These are phyloP conservation scores for Luperina nickerlii DNA, from an alignment of 2,888 invertebrate genomes.

Conservation along the genomic window DNA sequence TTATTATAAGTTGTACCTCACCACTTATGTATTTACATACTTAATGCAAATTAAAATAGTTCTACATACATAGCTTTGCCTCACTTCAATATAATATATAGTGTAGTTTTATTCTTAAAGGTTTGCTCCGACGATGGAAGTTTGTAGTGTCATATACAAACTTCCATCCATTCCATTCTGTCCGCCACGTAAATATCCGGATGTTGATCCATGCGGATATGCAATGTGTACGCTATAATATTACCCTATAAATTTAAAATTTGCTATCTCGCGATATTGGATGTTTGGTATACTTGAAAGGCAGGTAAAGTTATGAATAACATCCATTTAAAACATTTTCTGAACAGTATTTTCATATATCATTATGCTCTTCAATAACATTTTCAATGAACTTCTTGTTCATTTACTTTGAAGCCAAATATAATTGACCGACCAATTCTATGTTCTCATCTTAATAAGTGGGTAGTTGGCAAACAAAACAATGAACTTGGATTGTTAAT, in stretches of 20 bases:
- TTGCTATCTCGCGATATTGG: neutral
- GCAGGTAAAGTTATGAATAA: neutral
- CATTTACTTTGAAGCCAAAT: neutral
- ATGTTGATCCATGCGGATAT: neutral
- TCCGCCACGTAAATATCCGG: neutral
- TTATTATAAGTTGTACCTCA: neutral
- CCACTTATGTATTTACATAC: neutral
- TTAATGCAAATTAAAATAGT: slow-evolving; percentile 1
- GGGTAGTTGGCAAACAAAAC: neutral
- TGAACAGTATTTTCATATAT: neutral
- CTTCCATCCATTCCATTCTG: too few relatives aligned
- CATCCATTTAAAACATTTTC: slow-evolving; percentile 5
- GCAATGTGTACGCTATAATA: too few relatives aligned
- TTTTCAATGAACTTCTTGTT: slow-evolving; percentile 17
- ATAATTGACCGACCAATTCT: slow-evolving; percentile 4
- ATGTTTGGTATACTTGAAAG: neutral
- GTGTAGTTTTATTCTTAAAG: neutral
- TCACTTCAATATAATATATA: neutral
- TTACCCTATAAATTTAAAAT: slow-evolving; percentile 12
- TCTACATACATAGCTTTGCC: neutral
- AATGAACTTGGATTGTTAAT: slow-evolving; percentile 1
- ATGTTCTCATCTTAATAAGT: neutral
- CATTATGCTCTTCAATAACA: neutral
- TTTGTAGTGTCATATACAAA: neutral
- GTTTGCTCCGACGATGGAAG: neutral